These are phyloP conservation scores for Scophthalmus maximus DNA, from an alignment of 2,113 vertebrate species.

Conservation along the genomic window DNA sequence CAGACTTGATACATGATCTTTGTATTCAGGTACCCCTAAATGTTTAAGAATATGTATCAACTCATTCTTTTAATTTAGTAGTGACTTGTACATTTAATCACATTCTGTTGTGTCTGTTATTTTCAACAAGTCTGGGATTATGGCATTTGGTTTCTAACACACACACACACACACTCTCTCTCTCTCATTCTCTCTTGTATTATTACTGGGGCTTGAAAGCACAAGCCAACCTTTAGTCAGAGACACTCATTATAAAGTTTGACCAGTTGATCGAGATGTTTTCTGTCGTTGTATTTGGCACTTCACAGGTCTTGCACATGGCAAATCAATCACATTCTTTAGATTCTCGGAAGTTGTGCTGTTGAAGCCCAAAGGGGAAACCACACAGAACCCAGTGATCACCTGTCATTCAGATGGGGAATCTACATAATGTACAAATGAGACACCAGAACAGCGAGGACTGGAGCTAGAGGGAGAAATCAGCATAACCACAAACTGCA, in stretches of 20 bases:
- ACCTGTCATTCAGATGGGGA: neutral
- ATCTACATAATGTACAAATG: conserved; percentile 7
- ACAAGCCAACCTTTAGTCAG: conserved; percentile 22
- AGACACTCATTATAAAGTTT: conserved; percentile 26
- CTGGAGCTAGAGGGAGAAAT: neutral
- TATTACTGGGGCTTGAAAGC: conserved; percentile 52
- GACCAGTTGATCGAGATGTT: conserved; percentile 15
- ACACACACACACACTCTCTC: no score
- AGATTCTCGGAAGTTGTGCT: neutral
- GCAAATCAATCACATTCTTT: conserved; percentile 3
- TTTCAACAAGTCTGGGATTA: neutral
- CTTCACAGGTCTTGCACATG: neutral
- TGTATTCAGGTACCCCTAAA: no score
- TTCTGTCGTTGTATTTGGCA: conserved; percentile 2
- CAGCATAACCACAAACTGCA: neutral
- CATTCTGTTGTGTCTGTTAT: neutral
- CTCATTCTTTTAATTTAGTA: no score
- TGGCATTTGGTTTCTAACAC: neutral
- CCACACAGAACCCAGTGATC: neutral
- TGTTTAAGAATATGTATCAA: no score
- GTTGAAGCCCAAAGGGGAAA: neutral
- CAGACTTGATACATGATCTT: neutral
- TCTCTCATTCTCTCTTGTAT: conserved; percentile 44
- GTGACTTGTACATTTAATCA: neutral
- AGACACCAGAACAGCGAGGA: neutral